These are phyloP conservation scores for Embidobia sp. DNA, from an alignment of 2,888 invertebrate genomes.

Conservation along the genomic window DNA sequence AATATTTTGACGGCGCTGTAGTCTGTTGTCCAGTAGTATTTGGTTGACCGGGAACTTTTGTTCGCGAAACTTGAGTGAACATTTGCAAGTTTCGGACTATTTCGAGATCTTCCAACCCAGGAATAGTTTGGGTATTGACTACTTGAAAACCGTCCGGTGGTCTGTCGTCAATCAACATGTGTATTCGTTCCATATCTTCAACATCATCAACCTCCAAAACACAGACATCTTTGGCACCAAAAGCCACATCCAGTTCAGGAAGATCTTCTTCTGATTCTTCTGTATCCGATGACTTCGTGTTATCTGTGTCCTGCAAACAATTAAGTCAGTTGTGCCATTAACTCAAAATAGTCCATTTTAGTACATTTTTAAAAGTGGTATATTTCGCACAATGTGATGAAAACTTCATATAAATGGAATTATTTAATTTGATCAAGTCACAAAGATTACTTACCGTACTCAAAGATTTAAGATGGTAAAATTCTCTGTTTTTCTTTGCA, in stretches of 20 bases:
- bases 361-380: no score
- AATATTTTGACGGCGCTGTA: conserved; percentile 82
- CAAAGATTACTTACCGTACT: conserved; percentile 76
- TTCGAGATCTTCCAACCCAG: conserved; percentile 87
- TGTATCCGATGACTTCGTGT: conserved; percentile 83
- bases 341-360: no score
- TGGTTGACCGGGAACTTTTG: conserved; percentile 82
- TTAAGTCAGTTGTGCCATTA: no score
- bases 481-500: conserved; percentile 87
- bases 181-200: conserved; percentile 90
- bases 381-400: no score
- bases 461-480: conserved; percentile 84
- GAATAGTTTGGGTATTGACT: conserved; percentile 89
- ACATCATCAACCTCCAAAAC: conserved; percentile 77
- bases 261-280: conserved; percentile 87
- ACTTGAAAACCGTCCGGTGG: conserved; percentile 90
- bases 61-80: conserved; percentile 89
- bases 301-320: conserved; percentile 75
- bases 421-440: no score
- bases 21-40: conserved; percentile 79
- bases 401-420: no score
- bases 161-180: conserved; percentile 87
- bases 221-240: conserved; percentile 89
- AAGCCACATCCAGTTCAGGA: conserved; percentile 86
- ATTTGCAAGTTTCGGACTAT: conserved; percentile 89